Evolutionary conservation across 2,113 vertebrate species (phyloP), one percentile per base, ranked within the genome.

Genomic region (Sialia sialis): DNA sequence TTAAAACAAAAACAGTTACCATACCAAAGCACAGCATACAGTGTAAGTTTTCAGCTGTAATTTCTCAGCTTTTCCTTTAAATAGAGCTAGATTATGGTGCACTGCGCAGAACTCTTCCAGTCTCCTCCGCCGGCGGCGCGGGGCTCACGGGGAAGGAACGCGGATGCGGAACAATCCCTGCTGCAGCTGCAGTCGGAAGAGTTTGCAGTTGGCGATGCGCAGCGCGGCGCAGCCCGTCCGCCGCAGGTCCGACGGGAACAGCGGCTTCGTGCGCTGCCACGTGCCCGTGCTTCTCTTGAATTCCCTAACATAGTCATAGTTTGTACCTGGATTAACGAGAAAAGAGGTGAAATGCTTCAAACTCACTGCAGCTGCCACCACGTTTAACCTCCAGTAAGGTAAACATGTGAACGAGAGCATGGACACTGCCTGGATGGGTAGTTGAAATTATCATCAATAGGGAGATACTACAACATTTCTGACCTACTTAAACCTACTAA

Each of bases 121-220:
- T 46, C 93, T 85, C 83, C 89, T 95, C 80, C 41, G 80, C 84
- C 63, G 73, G 3, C 82, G 14, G 81, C 64, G 6, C 3, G 4
- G 1, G 19, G 88, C 3, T 98, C 98, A 98, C 5, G 98, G 98
- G 4, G 98, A 98, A 41, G 98, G 98, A 1, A 99, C 96, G 4
- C 99, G 95, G 87, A 99, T 98, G 48, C 98, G 98, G 97, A 99
- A 99, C 56, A 99, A 83, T 10, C 99, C 99, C 96, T 99, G 99
- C 48, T 98, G 98, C 36, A 99, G 98, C 97, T 99, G 99, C 76
- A 99, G 98, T 11, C 98, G 98, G 92, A 99, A 99, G 67, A 99
- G 99, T 48, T 99, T 99, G 96, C 99, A 99, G 97, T 99, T 99
- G 52, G 99, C 99, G 23, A 99, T 98, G 10, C 99, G 99, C 84